Base-by-base conservation (phyloP, 2,113 vertebrate genomes). In the Plecotus auritus region DNA sequence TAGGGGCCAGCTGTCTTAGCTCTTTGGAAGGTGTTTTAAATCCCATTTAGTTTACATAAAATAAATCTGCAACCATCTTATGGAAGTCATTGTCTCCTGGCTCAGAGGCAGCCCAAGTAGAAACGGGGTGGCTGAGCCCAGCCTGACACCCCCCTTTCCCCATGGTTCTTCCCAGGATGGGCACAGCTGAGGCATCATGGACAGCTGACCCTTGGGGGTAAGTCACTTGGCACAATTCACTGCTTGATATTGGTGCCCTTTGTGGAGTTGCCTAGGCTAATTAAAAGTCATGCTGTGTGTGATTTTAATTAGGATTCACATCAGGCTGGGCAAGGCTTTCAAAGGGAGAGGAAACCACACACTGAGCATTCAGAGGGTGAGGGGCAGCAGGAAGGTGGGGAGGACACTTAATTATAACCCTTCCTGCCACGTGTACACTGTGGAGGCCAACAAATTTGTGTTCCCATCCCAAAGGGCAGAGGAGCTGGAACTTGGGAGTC, bases 291-390 rank as follows among this genome's bases (percentile, higher is more conserved):
- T 11, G 89, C 59, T 54, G 98, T 98, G 97, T 97, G 97, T 97
- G 98, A 98, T 98, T 98, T 98, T 98, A 98, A 98, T 99, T 98
- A 98, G 98, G 96, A 98, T 98, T 98, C 95, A 42, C 87, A 89
- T 98, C 98, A 97, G 97, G 83, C 77, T 97, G 88, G 96, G 97
- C 96, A 93, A 97, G 95, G 93, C 96, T 97, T 96, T 76, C 77
- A 80, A 37, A 35, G 82, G 70, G 92, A 96, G 76, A 85, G 66
- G 70, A 85, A 97, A 94, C 28, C 74, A 97, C 97, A 97, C 96
- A 0, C 45, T 80, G 95, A 95, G 89, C 17, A 0, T 69, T 95
- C 92, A 16, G 91, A 23, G 70, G 30, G 64, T 18, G 47, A 51
- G 76, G 87, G 76, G 10, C 8, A 11, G 12, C 32, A 69, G 54